Percentiles rank a stretch among this genome's conserved stretches.
Conservation (phyloP, 2,888 invertebrate genomes). For the Harmothoe impar region DNA sequence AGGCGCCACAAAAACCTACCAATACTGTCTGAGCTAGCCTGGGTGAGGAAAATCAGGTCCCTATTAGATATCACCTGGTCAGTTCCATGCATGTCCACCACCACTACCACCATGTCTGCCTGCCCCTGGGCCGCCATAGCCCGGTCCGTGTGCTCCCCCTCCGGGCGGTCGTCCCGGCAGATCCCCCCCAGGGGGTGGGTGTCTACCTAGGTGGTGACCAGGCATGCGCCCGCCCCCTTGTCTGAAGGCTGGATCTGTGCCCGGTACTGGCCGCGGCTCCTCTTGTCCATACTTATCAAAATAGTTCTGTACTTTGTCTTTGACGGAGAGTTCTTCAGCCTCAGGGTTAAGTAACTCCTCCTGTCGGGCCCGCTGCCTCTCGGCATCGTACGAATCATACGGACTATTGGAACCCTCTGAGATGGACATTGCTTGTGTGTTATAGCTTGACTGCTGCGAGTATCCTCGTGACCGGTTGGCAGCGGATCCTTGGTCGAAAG, state of each 20-base stretch:
- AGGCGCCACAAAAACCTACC: background rate
- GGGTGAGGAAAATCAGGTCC: background rate
- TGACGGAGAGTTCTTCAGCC: slow-evolving; percentile 65
- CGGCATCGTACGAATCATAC: slow-evolving; percentile 20
- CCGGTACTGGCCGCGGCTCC: slow-evolving; percentile 38
- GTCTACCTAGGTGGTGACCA: background rate
- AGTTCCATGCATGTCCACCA: background rate
- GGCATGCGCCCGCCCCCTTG: background rate
- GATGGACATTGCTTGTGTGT: slow-evolving; percentile 61
- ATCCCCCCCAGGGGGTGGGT: background rate
- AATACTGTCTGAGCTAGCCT: slow-evolving; percentile 8
- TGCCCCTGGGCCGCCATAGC: background rate
- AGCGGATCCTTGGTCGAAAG: background rate
- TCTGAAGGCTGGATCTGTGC: slow-evolving; percentile 42
- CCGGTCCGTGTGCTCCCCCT: background rate
- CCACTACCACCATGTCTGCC: background rate
- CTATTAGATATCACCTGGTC: background rate
- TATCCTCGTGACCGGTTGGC: slow-evolving; percentile 37
- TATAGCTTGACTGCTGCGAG: slow-evolving; percentile 64
- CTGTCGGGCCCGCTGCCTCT: slow-evolving; percentile 63
- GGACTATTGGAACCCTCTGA: slow-evolving; percentile 65
- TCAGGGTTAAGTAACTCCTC: slow-evolving; percentile 32
- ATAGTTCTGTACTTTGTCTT: slow-evolving; percentile 72
- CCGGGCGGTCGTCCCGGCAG: background rate
- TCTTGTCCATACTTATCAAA: slow-evolving; percentile 66